Evolutionary conservation across 30 jellyfish, hydroid and myxozoan species (phyloP).

Genomic region (Hydra vulgaris): DNA sequence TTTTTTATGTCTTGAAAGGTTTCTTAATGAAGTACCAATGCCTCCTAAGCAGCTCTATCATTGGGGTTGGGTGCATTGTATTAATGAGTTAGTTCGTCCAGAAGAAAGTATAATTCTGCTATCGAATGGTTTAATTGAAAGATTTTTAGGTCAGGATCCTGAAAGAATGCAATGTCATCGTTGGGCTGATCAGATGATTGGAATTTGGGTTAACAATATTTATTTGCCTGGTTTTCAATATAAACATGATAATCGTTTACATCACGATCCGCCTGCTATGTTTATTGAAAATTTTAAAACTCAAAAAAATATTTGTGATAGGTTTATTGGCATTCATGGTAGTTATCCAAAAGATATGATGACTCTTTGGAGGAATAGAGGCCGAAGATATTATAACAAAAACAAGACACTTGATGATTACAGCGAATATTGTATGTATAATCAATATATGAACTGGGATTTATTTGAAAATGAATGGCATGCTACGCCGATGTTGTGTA

Average conservation of each 20-base stretch:
- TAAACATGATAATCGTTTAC: conserved; percentile 36
- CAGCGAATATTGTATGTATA: neutral
- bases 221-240: neutral
- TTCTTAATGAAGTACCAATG: conserved; percentile 21
- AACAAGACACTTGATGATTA: neutral
- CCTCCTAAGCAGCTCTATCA: conserved; percentile 16
- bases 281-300: neutral
- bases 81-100: conserved; percentile 15
- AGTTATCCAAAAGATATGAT: conserved; percentile 58
- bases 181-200: conserved; percentile 46
- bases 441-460: neutral
- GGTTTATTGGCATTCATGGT: conserved; percentile 71
- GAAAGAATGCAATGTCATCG: conserved; percentile 28
- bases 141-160: conserved; percentile 23
- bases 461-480: neutral
- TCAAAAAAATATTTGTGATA: conserved; percentile 34
- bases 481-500: neutral
- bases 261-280: conserved; percentile 30
- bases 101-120: conserved; percentile 29
- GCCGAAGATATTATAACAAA: neutral
- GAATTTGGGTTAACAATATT: conserved; percentile 18
- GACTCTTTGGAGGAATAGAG: conserved; percentile 48
- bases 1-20: conserved; percentile 48
- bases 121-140: conserved; percentile 22
- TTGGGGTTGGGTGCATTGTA: conserved; percentile 40